Conservation (phyloP, 2,113 vertebrate species). For the Barnardius zonarius region DNA sequence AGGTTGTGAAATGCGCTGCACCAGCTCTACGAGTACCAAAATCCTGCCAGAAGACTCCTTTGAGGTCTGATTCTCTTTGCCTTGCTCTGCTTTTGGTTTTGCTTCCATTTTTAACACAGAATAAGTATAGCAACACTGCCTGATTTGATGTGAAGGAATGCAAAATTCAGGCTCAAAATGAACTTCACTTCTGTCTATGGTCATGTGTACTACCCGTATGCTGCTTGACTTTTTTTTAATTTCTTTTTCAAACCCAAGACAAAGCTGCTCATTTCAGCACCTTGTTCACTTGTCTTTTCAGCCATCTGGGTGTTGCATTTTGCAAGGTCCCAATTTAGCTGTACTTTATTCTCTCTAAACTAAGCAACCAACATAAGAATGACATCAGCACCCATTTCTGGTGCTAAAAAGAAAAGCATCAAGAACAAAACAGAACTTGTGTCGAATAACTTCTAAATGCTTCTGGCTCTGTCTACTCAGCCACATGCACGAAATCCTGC, state of each 20-base stretch:
- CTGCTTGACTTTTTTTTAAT: not conserved
- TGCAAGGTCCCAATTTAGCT: conserved; percentile 39
- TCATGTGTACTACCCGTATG: not conserved
- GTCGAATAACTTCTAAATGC: not conserved
- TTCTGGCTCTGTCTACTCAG: not conserved
- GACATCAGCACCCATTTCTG: conserved; percentile 30
- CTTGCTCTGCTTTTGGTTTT: not conserved
- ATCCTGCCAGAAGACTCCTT: not conserved
- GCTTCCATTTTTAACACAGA: not conserved
- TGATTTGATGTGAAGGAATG: not conserved
- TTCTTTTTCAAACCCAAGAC: conserved; percentile 19
- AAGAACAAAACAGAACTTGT: conserved; percentile 11
- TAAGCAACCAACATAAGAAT: not conserved
- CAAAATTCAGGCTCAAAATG: not conserved
- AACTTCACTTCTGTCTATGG: not conserved
- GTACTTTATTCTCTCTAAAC: conserved; percentile 45
- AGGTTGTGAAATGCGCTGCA: not conserved
- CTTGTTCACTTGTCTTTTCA: conserved; percentile 2
- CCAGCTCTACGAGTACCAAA: not conserved
- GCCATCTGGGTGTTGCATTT: conserved; percentile 44
- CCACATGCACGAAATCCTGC: not conserved
- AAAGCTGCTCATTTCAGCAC: conserved; percentile 37
- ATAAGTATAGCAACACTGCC: not conserved
- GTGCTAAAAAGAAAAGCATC: conserved; percentile 21
- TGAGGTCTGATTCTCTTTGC: not conserved